phyloP scores from a whole-genome alignment of 2,888 invertebrate genomes.

The Crepidodera aurea region DNA sequence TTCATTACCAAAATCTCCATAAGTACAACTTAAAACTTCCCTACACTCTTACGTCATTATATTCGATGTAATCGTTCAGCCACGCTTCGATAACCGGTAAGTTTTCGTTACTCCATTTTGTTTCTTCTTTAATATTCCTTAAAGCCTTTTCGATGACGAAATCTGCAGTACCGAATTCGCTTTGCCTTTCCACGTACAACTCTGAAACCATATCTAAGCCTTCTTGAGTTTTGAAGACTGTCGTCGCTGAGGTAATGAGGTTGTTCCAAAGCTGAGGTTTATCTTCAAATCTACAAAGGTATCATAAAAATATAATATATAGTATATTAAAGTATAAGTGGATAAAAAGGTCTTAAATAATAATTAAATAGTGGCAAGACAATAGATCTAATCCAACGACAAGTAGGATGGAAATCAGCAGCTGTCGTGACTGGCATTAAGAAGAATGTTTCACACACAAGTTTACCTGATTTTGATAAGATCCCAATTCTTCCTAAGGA shows the following conservation, averaged over 20 bases:
- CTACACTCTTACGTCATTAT: conserved; percentile 43
- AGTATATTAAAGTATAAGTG: no score
- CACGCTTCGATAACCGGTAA: conserved; percentile 77
- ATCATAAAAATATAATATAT: no score
- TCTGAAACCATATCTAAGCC: conserved; percentile 75
- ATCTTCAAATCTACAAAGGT: conserved; percentile 68
- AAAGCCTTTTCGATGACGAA: conserved; percentile 77
- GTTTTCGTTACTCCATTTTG: conserved; percentile 79
- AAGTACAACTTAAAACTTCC: background rate
- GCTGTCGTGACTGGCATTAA: no score
- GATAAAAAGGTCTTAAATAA: no score
- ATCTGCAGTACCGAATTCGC: conserved; percentile 77
- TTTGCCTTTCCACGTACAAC: conserved; percentile 69
- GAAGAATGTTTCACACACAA: no score
- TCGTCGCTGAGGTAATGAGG: conserved; percentile 76
- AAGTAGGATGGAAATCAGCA: no score
- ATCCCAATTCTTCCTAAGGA: conserved; percentile 76
- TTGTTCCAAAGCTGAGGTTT: conserved; percentile 81
- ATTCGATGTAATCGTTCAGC: conserved; percentile 68
- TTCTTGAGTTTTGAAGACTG: conserved; percentile 77
- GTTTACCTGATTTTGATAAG: conserved; percentile 71
- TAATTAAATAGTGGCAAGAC: no score
- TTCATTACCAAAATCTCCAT: no score
- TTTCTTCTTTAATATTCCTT: conserved; percentile 77
- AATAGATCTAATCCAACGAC: no score